A percentile compares a stretch with the other conserved stretches of the same genome.
Evolutionary conservation across 37 sponge, comb jelly and placozoan species (phyloP).

Genomic region (Tethya wilhelma): DNA sequence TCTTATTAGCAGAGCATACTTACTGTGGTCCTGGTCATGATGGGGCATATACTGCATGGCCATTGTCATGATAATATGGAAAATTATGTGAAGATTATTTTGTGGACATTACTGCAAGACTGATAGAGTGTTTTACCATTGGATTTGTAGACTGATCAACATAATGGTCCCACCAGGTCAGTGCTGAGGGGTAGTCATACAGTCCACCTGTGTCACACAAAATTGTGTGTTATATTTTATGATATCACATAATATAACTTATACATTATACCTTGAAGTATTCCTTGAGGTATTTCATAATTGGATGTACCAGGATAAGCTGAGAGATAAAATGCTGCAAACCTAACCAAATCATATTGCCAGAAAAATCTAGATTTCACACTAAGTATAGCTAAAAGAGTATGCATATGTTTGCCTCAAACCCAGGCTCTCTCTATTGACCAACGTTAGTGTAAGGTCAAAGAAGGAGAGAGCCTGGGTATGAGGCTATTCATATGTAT

Average conservation of each 20-base stretch:
- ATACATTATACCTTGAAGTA: conserved; percentile 45
- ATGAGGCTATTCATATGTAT: too few relatives aligned
- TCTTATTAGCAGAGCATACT: conserved; percentile 50
- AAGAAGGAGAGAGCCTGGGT: too few relatives aligned
- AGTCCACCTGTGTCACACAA: conserved; percentile 40
- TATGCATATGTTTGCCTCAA: too few relatives aligned
- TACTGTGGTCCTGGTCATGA: conserved; percentile 52
- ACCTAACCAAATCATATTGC: too few relatives aligned
- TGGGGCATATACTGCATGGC: conserved; percentile 51
- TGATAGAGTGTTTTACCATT: too few relatives aligned
- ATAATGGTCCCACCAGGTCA: conserved; percentile 49
- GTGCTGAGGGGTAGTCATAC: conserved; percentile 53
- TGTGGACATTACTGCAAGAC: background rate
- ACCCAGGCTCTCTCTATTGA: background rate
- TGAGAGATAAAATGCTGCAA: conserved; percentile 67
- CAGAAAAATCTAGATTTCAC: too few relatives aligned
- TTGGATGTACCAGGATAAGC: conserved; percentile 47
- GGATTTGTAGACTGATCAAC: conserved; percentile 57
- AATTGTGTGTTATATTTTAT: background rate
- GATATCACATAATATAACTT: too few relatives aligned
- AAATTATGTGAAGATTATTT: background rate
- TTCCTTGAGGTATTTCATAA: conserved; percentile 32
- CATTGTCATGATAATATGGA: background rate
- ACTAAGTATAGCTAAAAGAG: too few relatives aligned
- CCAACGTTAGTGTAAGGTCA: too few relatives aligned